phyloP scores from a whole-genome alignment of 53 echinoderm and acorn worm genomes.

The Patiria pectinifera region DNA sequence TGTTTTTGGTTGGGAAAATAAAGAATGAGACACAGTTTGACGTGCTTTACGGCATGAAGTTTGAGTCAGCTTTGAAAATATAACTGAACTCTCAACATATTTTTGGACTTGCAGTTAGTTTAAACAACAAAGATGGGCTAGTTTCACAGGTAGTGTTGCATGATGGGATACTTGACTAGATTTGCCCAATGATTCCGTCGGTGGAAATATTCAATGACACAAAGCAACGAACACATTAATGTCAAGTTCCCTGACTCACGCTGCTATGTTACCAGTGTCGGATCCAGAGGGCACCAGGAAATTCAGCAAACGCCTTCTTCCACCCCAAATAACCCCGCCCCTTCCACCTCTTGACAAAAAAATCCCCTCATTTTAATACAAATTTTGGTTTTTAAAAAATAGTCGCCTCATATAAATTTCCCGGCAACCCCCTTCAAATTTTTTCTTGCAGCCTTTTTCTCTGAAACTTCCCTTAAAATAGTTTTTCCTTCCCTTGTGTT shows the following conservation, averaged over 20 bases:
- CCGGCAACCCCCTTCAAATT: not conserved
- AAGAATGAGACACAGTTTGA: too few relatives aligned
- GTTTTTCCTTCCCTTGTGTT: not conserved
- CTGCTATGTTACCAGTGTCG: not conserved
- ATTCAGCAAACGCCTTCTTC: not conserved
- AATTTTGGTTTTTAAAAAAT: not conserved
- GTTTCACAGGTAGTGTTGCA: not conserved
- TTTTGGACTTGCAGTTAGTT: not conserved
- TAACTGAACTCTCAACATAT: too few relatives aligned
- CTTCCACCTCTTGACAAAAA: not conserved
- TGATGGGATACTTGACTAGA: not conserved
- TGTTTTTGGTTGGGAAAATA: not conserved
- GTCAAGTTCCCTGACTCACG: not conserved
- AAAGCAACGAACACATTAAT: not conserved
- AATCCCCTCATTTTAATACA: not conserved
- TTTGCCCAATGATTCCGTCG: too few relatives aligned
- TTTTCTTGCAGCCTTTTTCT: not conserved
- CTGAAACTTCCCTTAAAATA: not conserved
- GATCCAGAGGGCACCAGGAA: conserved; percentile 5
- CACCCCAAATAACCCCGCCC: not conserved
- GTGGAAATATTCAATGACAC: not conserved
- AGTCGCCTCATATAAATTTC: not conserved
- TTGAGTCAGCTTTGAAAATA: too few relatives aligned
- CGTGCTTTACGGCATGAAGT: too few relatives aligned
- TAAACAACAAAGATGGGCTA: not conserved